These are phyloP conservation scores for Progne subis DNA, from an alignment of 2,113 vertebrate genomes.

Conservation along the genomic window DNA sequence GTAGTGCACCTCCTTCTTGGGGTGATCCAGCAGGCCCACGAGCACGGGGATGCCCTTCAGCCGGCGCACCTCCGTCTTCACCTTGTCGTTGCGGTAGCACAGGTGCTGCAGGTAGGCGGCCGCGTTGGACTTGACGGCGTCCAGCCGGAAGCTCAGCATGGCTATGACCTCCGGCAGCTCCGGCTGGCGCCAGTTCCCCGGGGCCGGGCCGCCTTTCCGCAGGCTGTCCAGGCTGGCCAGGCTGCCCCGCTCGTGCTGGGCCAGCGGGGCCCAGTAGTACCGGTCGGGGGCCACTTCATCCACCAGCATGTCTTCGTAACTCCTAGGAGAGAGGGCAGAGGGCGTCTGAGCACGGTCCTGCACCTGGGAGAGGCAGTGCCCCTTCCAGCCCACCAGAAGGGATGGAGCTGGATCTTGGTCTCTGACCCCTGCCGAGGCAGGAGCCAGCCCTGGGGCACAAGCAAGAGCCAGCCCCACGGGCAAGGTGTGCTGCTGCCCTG, in stretches of 20 bases:
- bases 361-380: too few relatives aligned
- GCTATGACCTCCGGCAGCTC: slow-evolving; percentile 95
- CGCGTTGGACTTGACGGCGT: slow-evolving; percentile 91
- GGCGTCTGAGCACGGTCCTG: accelerated
- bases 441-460: not conserved
- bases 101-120: slow-evolving; percentile 95
- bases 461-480: not conserved
- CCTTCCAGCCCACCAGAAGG: not conserved
- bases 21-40: slow-evolving; percentile 92
- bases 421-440: accelerated
- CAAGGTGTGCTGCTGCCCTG: not conserved
- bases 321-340: slow-evolving; percentile 58
- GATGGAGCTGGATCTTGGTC: not conserved
- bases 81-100: slow-evolving; percentile 94
- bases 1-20: slow-evolving; percentile 92
- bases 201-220: slow-evolving; percentile 80
- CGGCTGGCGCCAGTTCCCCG: slow-evolving; percentile 86
- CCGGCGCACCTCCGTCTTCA: slow-evolving; percentile 92
- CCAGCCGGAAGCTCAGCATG: slow-evolving; percentile 93
- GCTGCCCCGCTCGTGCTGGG: slow-evolving; percentile 90
- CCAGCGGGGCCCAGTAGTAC: slow-evolving; percentile 91
- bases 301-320: slow-evolving; percentile 92
- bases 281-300: slow-evolving; percentile 86
- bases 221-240: slow-evolving; percentile 93
- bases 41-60: slow-evolving; percentile 92